phyloP scores from a whole-genome alignment of 1,140 invertebrate species.

The Caenorhabditis latens region DNA sequence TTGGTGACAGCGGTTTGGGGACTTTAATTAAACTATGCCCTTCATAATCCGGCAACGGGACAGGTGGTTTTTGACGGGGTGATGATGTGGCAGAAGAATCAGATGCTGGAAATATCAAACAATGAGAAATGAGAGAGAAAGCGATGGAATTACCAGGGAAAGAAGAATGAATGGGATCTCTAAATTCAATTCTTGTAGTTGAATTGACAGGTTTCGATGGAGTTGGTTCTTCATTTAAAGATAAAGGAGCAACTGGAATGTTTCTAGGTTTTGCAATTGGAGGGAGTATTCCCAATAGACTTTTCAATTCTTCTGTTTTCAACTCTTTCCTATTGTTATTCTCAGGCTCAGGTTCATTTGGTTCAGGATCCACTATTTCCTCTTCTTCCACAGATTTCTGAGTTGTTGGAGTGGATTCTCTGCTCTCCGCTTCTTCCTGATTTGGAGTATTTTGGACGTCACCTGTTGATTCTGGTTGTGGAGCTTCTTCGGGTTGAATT shows the following conservation, averaged over 20 bases:
- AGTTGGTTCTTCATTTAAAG: not conserved
- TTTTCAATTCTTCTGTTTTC: constrained; percentile 6
- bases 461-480: not conserved
- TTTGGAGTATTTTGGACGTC: not conserved
- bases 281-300: constrained; percentile 48
- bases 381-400: constrained; percentile 40
- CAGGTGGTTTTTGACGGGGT: constrained; percentile 56
- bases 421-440: not conserved
- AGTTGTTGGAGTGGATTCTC: constrained; percentile 23
- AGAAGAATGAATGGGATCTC: constrained; percentile 25
- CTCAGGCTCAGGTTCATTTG: constrained; percentile 24
- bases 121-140: not conserved
- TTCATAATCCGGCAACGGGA: constrained; percentile 34
- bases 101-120: constrained; percentile 48
- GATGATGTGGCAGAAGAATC: constrained; percentile 58
- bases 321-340: not conserved
- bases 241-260: not conserved
- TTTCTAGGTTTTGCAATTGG: constrained; percentile 61
- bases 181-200: constrained; percentile 43
- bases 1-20: constrained; percentile 36
- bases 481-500: not conserved
- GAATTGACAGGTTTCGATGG: not conserved
- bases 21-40: constrained; percentile 33
- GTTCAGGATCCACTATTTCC: not conserved
- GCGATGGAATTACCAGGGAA: constrained; percentile 35